Conservation (phyloP, 2,888 invertebrate genomes). For the Megalurothrips usitatus region DNA sequence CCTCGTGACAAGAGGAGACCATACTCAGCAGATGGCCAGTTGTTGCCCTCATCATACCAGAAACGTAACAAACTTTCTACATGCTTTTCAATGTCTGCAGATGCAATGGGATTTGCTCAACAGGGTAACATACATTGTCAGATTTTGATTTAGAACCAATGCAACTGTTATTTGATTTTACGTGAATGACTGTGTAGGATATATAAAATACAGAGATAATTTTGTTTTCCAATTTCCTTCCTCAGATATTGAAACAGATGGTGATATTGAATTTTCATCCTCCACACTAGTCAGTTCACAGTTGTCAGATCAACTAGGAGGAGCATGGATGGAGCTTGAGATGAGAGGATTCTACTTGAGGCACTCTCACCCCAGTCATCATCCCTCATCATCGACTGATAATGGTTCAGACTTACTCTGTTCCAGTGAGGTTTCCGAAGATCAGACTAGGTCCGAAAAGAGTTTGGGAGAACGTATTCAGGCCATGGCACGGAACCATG, state of each 20-base stretch:
- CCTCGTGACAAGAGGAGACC: background rate
- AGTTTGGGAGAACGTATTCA: background rate
- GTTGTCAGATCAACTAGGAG: background rate
- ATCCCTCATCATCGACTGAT: background rate
- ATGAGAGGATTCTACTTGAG: background rate
- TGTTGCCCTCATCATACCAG: background rate
- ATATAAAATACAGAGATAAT: background rate
- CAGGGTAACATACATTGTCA: background rate
- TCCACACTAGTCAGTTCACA: background rate
- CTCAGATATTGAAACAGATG: background rate
- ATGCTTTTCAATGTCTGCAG: background rate
- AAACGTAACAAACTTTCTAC: constrained; percentile 3
- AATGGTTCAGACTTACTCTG: background rate
- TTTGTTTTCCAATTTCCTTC: background rate
- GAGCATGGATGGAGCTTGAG: background rate
- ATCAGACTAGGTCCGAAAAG: background rate
- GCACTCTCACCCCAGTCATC: background rate
- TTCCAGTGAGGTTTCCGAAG: background rate
- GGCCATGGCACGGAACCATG: background rate
- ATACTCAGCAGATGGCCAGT: background rate
- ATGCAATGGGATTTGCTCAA: background rate
- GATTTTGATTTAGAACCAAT: background rate
- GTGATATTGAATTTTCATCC: constrained; percentile 6
- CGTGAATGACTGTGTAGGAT: background rate
- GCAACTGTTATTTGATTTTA: background rate